phyloP scores from a whole-genome alignment of 2,113 vertebrate genomes.

The Balaeniceps rex region DNA sequence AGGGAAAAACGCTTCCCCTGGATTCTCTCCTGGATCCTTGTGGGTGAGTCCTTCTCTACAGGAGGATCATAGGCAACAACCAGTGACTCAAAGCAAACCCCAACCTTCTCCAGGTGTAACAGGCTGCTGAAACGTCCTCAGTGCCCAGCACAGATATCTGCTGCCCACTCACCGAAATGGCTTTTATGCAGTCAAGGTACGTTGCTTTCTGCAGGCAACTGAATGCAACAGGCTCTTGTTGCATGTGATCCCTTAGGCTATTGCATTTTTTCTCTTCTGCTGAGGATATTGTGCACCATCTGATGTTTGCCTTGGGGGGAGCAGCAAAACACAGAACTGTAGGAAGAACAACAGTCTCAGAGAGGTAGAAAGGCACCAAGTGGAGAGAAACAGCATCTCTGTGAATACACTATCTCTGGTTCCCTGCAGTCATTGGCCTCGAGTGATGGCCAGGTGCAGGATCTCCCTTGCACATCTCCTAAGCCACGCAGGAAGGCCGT shows the following conservation, averaged over 20 bases:
- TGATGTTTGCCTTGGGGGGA: constrained; percentile 24
- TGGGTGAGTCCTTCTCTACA: neutral
- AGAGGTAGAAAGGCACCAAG: neutral
- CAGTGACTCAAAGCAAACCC: neutral
- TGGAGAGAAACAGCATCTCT: neutral
- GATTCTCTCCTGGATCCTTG: neutral
- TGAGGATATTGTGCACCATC: constrained; percentile 73
- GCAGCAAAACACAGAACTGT: constrained; percentile 69
- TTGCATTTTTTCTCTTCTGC: constrained; percentile 68
- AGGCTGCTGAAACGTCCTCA: neutral
- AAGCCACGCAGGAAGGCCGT: neutral
- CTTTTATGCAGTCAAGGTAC: constrained; percentile 51
- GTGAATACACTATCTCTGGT: neutral
- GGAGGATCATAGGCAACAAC: neutral
- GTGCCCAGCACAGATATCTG: neutral
- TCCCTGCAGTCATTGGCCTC: neutral
- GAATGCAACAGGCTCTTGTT: neutral
- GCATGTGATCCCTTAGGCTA: constrained; percentile 23
- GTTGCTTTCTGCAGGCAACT: constrained; percentile 51
- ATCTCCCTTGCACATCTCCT: neutral
- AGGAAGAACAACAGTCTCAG: neutral
- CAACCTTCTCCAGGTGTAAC: neutral
- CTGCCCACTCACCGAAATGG: constrained; percentile 68
- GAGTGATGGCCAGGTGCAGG: neutral
- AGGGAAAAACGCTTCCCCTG: accelerated